Evolutionary conservation across 2,113 vertebrate genomes (phyloP), one percentile per base, ranked within the genome.

Genomic region (Bos indicus): DNA sequence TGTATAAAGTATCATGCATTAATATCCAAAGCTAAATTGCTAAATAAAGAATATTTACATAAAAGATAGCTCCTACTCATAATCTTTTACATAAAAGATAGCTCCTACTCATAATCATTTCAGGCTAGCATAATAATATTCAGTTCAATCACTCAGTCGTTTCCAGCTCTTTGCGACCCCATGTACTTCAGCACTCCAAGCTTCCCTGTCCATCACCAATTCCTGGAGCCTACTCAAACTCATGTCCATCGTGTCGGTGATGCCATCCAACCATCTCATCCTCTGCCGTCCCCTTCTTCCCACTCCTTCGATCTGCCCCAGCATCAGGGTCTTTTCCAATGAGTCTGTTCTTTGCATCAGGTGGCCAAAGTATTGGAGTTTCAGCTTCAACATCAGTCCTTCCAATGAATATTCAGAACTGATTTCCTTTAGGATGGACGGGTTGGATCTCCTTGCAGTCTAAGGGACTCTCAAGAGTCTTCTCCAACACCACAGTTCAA

Each of bases 61-160:
- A 59, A 91, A 90, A 82, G 77, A 97, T 94, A 91, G 43, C 52
- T 77, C 60, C 19, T n/a, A 48, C 11, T 93, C 62, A 46, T 82
- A 59, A 91, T 82, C 77, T 40, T 91, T 97, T 96, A 15, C 26
- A 92, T 91, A 59, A 91, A 90, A 82, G 77, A 97, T 94, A 91
- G 43, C 52, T 77, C 60, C 19, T n/a, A 48, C 11, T 93, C 62
- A 46, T 82, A 59, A 91, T 82, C 77, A 40, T 94, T 95, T 96
- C 64, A 90, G 52, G 82, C 36, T 94, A 96, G 16, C 16, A 1
- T 78, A 59, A 54, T 88, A 81, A 56, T 64, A 28, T 52, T 85
- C n/a, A 71, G 5, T 74, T 74, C 67, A 74, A 19, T 40, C 67
- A 71, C 67, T 71, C 57, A 25, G 67, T 74, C 2, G 0, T 25